phyloP scores from a whole-genome alignment of 2,888 invertebrate species.

The Melolontha melolontha region DNA sequence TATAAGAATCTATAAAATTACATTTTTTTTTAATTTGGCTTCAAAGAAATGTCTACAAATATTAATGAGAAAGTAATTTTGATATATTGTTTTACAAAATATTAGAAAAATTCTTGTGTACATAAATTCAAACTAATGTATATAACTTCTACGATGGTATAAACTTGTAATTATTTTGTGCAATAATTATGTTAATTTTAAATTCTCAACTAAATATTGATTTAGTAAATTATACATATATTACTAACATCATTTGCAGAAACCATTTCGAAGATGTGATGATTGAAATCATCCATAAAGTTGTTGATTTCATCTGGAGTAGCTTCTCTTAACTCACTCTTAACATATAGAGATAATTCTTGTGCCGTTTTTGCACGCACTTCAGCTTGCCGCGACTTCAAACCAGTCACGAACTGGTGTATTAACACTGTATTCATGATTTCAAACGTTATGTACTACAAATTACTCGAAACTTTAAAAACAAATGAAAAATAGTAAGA shows the following conservation, averaged over 20 bases:
- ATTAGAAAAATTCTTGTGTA: too few species aligned
- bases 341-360: conserved; percentile 90
- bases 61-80: too few species aligned
- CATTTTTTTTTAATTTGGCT: too few species aligned
- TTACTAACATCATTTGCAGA: conserved; percentile 85
- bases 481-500: neutral
- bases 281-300: conserved; percentile 95
- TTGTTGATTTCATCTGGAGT: conserved; percentile 89
- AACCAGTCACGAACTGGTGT: conserved; percentile 84
- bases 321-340: conserved; percentile 90
- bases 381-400: conserved; percentile 91
- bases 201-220: too few species aligned
- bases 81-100: too few species aligned
- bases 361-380: conserved; percentile 86
- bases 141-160: too few species aligned
- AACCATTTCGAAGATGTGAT: conserved; percentile 96
- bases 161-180: too few species aligned
- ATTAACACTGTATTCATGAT: conserved; percentile 74
- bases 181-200: too few species aligned
- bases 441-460: conserved; percentile 1
- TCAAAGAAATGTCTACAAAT: too few species aligned
- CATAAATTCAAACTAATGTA: too few species aligned
- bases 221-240: neutral
- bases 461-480: conserved; percentile 10
- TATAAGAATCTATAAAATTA: too few species aligned